A percentile compares a stretch with the other conserved stretches of the same genome.
Evolutionary conservation across 2,113 vertebrate species (phyloP).

Genomic region (Miniopterus natalensis): DNA sequence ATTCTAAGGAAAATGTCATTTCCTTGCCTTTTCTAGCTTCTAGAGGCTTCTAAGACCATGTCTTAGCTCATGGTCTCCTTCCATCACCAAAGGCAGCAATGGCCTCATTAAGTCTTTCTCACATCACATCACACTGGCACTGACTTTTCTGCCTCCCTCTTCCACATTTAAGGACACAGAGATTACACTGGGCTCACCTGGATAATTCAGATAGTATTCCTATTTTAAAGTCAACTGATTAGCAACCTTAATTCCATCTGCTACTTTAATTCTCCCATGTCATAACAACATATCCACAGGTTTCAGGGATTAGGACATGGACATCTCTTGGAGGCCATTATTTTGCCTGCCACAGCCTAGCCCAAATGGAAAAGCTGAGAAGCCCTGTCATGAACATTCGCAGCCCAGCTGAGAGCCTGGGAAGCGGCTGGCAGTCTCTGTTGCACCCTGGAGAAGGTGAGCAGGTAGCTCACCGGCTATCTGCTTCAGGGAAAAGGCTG

Average conservation of each 20-base stretch:
- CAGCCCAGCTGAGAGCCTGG: neutral
- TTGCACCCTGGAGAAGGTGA: neutral
- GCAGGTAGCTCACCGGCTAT: neutral
- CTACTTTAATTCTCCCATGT: neutral
- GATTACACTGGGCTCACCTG: neutral
- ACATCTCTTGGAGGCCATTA: neutral
- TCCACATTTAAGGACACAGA: neutral
- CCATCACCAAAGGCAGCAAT: neutral
- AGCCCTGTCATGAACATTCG: neutral
- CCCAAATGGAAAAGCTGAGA: neutral
- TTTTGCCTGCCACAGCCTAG: neutral
- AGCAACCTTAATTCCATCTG: neutral
- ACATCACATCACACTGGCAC: neutral
- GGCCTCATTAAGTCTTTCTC: neutral
- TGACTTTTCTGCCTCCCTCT: neutral
- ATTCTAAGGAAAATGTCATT: neutral
- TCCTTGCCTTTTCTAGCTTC: neutral
- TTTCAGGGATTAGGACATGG: neutral
- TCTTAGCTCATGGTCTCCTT: neutral
- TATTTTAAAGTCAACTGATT: constrained; percentile 1
- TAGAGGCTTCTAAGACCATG: neutral
- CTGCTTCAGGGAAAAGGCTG: neutral
- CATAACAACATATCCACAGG: neutral
- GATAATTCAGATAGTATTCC: neutral
- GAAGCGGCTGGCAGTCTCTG: neutral